Base-by-base conservation (phyloP, 2,797 vertebrate species). In the Syndactyla subalaris region DNA sequence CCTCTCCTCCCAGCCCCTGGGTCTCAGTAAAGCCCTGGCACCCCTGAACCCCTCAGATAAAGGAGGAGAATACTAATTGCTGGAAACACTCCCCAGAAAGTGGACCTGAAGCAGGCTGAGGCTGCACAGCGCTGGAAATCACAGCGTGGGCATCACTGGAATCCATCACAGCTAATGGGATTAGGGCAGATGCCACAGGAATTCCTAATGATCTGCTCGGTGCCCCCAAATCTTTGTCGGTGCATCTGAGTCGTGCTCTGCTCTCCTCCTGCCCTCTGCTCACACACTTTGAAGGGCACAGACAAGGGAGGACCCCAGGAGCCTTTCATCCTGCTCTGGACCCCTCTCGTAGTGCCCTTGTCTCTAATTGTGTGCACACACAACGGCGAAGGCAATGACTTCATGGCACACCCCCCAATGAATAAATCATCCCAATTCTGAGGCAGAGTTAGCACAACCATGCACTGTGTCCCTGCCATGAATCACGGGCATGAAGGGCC, bases 141-240 rank as follows among this genome's bases (percentile, higher is more conserved):
- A 84, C 85, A 74, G 26, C 71, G 12, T 5, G 30, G 78, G n/a
- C 62, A 30, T 49, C 45, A 66, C n/a, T 52, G 49, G 58, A 80
- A 95, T 91, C 93, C 92, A 94, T 95, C 93, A 81, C 61, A 62
- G 59, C 84, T 95, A 94, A 96, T 89, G 95, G 41, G 63, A 90
- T 95, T 93, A 89, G 71, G 57, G 84, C 3, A 8, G 92, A 75
- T 52, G 76, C 89, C 92, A 85, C 89, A 67, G 72, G 93, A 94
- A 91, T 89, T 80, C 74, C 16, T 75, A 72, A 85, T 73, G 86
- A 91, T 92, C 89, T 58, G 32, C 46, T 76, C 79, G 36, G 58
- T 58, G 73, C 61, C 67, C 49, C 48, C 11, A 89, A 24, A 48
- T 71, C 87, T 89, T 67, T 54, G 87, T 66, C 39, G 55, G 54